These are phyloP conservation scores for Platynereis dumerilii DNA, from an alignment of 2,888 invertebrate genomes.

Conservation along the genomic window DNA sequence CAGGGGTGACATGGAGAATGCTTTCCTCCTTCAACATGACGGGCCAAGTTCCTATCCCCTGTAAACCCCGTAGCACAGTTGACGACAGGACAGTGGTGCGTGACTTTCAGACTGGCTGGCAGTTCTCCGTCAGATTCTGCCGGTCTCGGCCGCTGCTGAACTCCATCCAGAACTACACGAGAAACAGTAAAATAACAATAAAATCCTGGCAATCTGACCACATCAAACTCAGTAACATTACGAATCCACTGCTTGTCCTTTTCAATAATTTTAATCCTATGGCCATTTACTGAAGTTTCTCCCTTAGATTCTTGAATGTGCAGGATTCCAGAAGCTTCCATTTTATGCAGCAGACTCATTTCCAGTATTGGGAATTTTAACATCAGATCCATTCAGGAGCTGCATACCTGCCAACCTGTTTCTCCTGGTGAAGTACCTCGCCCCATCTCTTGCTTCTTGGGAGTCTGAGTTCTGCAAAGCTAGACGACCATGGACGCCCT, in stretches of 20 bases:
- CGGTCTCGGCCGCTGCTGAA: neutral
- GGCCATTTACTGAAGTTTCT: no score
- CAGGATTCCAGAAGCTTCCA: no score
- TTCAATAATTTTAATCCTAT: no score
- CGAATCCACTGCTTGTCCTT: no score
- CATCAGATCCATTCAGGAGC: no score
- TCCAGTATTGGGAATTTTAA: no score
- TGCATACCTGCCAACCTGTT: neutral
- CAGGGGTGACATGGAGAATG: conserved; percentile 45
- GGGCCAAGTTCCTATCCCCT: conserved; percentile 27
- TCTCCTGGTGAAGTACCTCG: neutral
- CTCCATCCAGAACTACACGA: no score
- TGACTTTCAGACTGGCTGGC: conserved; percentile 26
- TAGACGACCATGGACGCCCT: conserved; percentile 35
- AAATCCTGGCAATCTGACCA: no score
- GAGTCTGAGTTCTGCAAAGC: conserved; percentile 10
- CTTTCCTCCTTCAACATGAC: conserved; percentile 36
- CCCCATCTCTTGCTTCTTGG: neutral
- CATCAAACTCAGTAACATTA: no score
- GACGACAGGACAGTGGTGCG: conserved; percentile 34
- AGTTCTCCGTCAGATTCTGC: conserved; percentile 18
- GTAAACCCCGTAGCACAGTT: conserved; percentile 41
- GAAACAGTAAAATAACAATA: no score
- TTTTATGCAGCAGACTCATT: no score
- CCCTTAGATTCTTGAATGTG: no score